These are phyloP conservation scores for Melanotaenia boesemani DNA, from an alignment of 2,797 vertebrate genomes.

Conservation along the genomic window DNA sequence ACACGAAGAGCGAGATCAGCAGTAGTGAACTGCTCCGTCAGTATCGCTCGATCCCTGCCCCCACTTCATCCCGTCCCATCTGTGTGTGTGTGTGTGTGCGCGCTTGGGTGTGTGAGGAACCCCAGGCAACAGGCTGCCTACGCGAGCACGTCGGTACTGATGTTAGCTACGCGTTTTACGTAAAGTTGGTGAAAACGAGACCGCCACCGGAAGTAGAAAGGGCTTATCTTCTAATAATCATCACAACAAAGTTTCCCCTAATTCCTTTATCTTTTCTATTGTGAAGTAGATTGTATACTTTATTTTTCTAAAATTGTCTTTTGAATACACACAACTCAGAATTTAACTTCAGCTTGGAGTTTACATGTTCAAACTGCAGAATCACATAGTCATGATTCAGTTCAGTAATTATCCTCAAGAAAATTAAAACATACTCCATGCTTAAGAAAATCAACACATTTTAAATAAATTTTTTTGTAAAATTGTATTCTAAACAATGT, in stretches of 20 bases:
- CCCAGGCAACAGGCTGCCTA: conserved; percentile 25
- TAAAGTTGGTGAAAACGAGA: background rate
- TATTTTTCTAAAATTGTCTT: too few species aligned
- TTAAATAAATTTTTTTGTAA: background rate
- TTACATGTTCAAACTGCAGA: too few species aligned
- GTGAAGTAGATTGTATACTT: too few species aligned
- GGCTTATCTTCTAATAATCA: background rate
- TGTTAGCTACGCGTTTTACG: background rate
- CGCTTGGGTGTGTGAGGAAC: background rate
- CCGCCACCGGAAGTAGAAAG: background rate
- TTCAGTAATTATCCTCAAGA: too few species aligned
- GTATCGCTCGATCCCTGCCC: conserved; percentile 66
- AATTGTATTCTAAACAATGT: background rate
- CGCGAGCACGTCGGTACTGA: background rate
- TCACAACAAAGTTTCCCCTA: too few species aligned
- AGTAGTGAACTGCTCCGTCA: conserved; percentile 23
- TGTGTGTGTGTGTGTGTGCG: conserved; percentile 7
- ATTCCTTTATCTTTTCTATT: too few species aligned
- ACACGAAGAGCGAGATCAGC: conserved; percentile 35
- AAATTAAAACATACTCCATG: too few species aligned
- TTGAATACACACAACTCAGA: too few species aligned
- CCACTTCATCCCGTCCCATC: conserved; percentile 40
- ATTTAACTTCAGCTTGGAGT: too few species aligned
- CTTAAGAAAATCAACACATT: too few species aligned
- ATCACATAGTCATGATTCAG: too few species aligned